phyloP scores from a whole-genome alignment of 1,140 invertebrate genomes.

The Calephelis nemesis region DNA sequence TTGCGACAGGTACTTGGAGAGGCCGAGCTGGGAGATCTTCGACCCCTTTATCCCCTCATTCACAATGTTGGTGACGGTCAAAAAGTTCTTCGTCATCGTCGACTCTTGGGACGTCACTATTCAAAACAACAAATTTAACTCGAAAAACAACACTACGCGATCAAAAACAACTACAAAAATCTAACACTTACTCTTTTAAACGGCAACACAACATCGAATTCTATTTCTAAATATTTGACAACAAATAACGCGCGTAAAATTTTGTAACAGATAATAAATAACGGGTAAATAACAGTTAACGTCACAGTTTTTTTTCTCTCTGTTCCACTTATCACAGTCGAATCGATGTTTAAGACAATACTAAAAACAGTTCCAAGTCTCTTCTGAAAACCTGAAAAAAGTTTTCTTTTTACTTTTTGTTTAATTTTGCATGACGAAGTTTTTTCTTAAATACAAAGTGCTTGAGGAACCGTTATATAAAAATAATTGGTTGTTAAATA shows the following conservation, averaged over 20 bases:
- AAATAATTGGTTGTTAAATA: no score
- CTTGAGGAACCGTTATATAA: neutral
- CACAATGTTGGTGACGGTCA: slow-evolving; percentile 81
- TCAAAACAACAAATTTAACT: slow-evolving; percentile 40
- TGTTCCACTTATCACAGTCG: slow-evolving; percentile 55
- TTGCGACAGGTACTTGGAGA: slow-evolving; percentile 85
- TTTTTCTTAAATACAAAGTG: slow-evolving; percentile 2
- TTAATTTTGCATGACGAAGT: neutral
- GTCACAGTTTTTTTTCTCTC: slow-evolving; percentile 46
- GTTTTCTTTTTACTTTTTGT: neutral
- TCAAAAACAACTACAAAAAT: slow-evolving; percentile 28
- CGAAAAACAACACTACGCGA: slow-evolving; percentile 32
- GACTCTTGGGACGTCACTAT: slow-evolving; percentile 68
- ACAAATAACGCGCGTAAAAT: slow-evolving; percentile 62
- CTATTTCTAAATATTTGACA: slow-evolving; percentile 42
- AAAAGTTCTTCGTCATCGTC: slow-evolving; percentile 75
- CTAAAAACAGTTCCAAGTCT: slow-evolving; percentile 26
- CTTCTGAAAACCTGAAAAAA: slow-evolving; percentile 32
- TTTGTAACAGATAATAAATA: slow-evolving; percentile 38
- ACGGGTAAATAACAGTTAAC: slow-evolving; percentile 20
- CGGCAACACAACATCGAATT: slow-evolving; percentile 42
- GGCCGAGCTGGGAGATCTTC: slow-evolving; percentile 84
- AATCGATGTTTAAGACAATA: slow-evolving; percentile 46
- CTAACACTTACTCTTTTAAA: slow-evolving; percentile 62
- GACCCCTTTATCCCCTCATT: slow-evolving; percentile 86